phyloP scores from a whole-genome alignment of 92 coral and sea anemone species.

The Pocillopora meandrina region DNA sequence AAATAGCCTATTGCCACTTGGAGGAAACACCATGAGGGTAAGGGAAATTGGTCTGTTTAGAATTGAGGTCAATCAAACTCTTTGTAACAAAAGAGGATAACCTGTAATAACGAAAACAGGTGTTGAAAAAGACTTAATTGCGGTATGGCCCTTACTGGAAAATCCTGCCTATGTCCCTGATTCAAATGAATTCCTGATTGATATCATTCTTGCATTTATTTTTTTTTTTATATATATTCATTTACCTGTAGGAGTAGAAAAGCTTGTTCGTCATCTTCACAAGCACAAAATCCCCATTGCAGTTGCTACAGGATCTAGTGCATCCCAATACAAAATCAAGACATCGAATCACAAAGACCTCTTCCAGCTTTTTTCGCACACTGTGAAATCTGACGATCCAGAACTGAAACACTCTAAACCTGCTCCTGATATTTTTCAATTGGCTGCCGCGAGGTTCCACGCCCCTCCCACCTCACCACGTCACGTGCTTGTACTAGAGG shows the following conservation, averaged over 20 bases:
- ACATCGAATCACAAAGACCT: conserved; percentile 64
- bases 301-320: conserved; percentile 91
- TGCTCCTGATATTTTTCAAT: conserved; percentile 84
- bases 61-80: too few relatives aligned
- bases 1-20: too few relatives aligned
- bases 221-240: background rate
- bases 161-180: too few relatives aligned
- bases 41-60: too few relatives aligned
- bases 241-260: conserved; percentile 71
- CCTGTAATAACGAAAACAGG: too few relatives aligned
- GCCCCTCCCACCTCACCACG: conserved; percentile 68
- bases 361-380: conserved; percentile 70
- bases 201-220: background rate
- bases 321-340: conserved; percentile 66
- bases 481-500: conserved; percentile 91
- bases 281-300: conserved; percentile 82
- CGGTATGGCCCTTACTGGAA: too few relatives aligned
- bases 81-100: too few relatives aligned
- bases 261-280: conserved; percentile 77
- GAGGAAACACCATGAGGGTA: too few relatives aligned
- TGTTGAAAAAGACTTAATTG: too few relatives aligned
- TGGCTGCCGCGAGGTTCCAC: conserved; percentile 85
- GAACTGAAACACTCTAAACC: conserved; percentile 89
- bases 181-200: too few relatives aligned
- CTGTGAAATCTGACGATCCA: conserved; percentile 88